These are phyloP conservation scores for Drosophila arizonae DNA, from an alignment of 1,140 invertebrate genomes.

Conservation along the genomic window DNA sequence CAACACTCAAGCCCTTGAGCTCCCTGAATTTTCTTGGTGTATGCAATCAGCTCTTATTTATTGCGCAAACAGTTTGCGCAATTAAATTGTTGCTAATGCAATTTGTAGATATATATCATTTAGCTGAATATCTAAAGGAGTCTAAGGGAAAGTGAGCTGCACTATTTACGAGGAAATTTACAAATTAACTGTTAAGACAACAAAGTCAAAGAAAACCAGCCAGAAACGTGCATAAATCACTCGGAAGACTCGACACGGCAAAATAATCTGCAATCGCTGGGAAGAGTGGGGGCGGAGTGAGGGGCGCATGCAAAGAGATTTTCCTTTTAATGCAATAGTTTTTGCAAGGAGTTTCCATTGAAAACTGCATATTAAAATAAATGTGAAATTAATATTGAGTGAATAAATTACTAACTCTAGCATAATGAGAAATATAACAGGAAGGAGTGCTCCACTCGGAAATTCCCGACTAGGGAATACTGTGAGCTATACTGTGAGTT, in stretches of 20 bases:
- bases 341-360: too few species aligned
- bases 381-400: too few species aligned
- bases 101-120: slow-evolving; percentile 30
- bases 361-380: too few species aligned
- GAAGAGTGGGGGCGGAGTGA: too few species aligned
- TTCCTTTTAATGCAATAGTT: too few species aligned
- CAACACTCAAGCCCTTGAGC: not conserved
- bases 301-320: too few species aligned
- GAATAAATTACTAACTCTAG: too few species aligned
- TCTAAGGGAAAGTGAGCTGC: not conserved
- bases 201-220: not conserved
- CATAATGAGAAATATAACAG: too few species aligned
- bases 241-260: slow-evolving; percentile 6
- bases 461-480: too few species aligned
- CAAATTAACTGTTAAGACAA: slow-evolving; percentile 51
- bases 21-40: not conserved
- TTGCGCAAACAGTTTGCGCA: slow-evolving; percentile 13
- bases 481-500: too few species aligned
- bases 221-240: slow-evolving; percentile 52
- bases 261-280: too few species aligned
- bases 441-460: too few species aligned
- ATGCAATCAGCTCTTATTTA: not conserved
- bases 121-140: not conserved
- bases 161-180: slow-evolving; percentile 44
- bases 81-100: slow-evolving; percentile 57